These are phyloP conservation scores for Diaphora mendica DNA, from an alignment of 2,888 invertebrate genomes.

Conservation along the genomic window DNA sequence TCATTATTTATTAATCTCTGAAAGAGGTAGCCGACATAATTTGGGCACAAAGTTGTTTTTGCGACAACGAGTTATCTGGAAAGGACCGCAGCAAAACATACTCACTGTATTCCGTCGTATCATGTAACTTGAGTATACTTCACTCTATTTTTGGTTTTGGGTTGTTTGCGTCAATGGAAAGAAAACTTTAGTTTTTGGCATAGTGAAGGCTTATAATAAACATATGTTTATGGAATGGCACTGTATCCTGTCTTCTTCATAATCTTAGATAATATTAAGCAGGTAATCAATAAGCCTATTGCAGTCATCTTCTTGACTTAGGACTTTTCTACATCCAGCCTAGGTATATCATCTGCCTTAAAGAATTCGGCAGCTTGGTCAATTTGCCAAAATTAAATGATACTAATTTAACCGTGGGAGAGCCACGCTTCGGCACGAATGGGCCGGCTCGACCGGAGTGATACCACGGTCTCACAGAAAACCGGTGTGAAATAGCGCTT, in stretches of 20 bases:
- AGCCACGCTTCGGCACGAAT: too few relatives aligned
- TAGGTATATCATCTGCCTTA: not conserved
- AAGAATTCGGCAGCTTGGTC: not conserved
- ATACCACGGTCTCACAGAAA: too few relatives aligned
- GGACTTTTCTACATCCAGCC: not conserved
- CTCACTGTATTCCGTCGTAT: not conserved
- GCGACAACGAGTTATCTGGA: conserved; percentile 54
- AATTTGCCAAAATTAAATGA: too few relatives aligned
- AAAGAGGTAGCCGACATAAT: conserved; percentile 31
- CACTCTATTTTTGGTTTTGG: not conserved
- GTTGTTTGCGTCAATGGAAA: not conserved
- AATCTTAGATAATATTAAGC: not conserved
- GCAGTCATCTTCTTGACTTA: not conserved
- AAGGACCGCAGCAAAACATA: conserved; percentile 39
- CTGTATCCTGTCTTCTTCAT: not conserved
- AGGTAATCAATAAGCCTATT: not conserved
- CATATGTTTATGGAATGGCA: too few relatives aligned
- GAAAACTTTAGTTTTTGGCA: not conserved
- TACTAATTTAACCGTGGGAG: too few relatives aligned
- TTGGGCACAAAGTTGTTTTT: conserved; percentile 52
- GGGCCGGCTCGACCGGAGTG: too few relatives aligned
- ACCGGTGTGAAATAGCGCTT: too few relatives aligned
- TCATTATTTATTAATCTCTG: conserved; percentile 41
- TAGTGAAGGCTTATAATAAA: too few relatives aligned
- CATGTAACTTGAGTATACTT: not conserved